phyloP scores from a whole-genome alignment of 1,140 invertebrate species.

The Trinorchestia longiramus region DNA sequence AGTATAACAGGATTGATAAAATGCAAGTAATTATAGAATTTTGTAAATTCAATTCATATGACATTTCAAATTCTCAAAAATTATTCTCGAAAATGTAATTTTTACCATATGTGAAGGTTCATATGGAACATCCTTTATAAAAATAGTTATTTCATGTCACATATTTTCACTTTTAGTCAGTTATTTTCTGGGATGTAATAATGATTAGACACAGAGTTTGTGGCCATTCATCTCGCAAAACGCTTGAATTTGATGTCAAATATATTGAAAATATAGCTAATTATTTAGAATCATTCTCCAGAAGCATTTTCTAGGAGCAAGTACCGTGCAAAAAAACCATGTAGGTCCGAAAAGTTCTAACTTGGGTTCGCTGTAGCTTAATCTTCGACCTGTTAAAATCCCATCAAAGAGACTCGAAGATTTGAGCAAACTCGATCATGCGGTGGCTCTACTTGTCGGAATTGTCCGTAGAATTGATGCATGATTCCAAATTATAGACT shows the following conservation, averaged over 20 bases:
- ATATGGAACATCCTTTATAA: background rate
- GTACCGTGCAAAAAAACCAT: background rate
- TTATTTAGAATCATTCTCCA: background rate
- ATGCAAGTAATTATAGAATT: too few species aligned
- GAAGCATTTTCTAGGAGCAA: background rate
- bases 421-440: background rate
- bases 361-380: background rate
- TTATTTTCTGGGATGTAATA: too few species aligned
- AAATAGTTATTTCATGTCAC: too few species aligned
- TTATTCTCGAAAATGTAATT: too few species aligned
- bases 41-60: too few species aligned
- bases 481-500: background rate
- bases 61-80: too few species aligned
- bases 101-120: background rate
- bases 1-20: too few species aligned
- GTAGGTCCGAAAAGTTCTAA: background rate
- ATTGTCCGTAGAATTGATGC: background rate
- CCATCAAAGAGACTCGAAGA: background rate
- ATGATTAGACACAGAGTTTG: too few species aligned
- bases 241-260: background rate
- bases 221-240: too few species aligned
- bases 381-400: conserved; percentile 8
- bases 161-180: too few species aligned
- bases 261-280: background rate
- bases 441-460: background rate